phyloP scores from a whole-genome alignment of 2,888 invertebrate genomes.

The Rhaphigaster nebulosa region DNA sequence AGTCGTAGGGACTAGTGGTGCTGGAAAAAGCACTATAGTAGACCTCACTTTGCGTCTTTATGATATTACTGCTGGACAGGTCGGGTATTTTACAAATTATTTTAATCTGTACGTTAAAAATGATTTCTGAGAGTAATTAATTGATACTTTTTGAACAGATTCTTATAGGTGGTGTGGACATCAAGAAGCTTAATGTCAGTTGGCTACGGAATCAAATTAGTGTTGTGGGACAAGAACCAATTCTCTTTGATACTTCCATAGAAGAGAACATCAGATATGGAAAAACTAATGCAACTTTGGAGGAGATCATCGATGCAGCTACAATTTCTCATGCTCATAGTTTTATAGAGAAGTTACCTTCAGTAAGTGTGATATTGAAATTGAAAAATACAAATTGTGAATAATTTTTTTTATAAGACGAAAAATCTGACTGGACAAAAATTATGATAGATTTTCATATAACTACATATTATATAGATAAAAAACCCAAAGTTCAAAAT shows the following conservation, averaged over 20 bases:
- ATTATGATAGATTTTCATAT: neutral
- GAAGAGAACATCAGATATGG: no score
- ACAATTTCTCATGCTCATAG: no score
- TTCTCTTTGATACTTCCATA: constrained; percentile 73
- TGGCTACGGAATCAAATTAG: constrained; percentile 77
- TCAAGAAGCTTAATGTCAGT: no score
- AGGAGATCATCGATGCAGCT: no score
- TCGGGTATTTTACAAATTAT: neutral
- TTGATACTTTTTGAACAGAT: neutral
- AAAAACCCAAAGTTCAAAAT: no score
- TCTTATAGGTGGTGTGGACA: constrained; percentile 52
- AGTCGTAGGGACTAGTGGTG: no score
- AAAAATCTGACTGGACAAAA: constrained; percentile 69
- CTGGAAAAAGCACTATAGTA: constrained; percentile 84
- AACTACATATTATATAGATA: no score
- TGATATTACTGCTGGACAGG: constrained; percentile 70
- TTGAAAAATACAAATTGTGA: constrained; percentile 70
- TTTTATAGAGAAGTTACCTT: no score
- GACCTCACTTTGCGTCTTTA: constrained; percentile 82
- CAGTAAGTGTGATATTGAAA: no score
- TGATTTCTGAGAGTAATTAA: no score
- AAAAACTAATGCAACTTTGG: no score
- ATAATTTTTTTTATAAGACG: constrained; percentile 68
- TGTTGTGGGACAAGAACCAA: constrained; percentile 78
- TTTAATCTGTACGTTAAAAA: neutral